Evolutionary conservation across 2,888 invertebrate species (phyloP).

Genomic region (Nowickia ferox): DNA sequence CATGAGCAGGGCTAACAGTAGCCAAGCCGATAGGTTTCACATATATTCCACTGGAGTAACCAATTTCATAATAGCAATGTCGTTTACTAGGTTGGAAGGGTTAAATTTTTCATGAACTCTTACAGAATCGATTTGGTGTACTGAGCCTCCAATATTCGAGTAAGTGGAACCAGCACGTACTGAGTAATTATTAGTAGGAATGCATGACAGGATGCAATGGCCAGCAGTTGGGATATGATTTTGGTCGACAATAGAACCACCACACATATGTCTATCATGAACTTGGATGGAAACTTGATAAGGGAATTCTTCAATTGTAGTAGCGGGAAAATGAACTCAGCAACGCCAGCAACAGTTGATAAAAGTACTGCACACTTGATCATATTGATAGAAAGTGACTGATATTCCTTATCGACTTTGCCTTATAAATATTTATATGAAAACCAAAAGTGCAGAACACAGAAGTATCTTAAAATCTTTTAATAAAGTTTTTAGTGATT

Average conservation of each 20-base stretch:
- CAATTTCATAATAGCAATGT: slow-evolving; percentile 85
- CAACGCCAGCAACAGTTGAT: slow-evolving; percentile 46
- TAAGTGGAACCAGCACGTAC: slow-evolving; percentile 85
- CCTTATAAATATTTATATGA: too few relatives aligned
- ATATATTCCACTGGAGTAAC: slow-evolving; percentile 81
- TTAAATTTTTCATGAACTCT: slow-evolving; percentile 81
- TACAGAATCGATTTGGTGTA: slow-evolving; percentile 70
- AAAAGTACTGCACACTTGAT: too few relatives aligned
- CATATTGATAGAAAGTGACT: too few relatives aligned
- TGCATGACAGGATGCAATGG: slow-evolving; percentile 83
- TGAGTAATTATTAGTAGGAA: slow-evolving; percentile 64
- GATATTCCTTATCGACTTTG: too few relatives aligned
- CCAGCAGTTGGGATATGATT: slow-evolving; percentile 85
- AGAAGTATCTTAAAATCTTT: too few relatives aligned
- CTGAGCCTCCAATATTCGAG: slow-evolving; percentile 77
- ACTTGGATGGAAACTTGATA: too few relatives aligned
- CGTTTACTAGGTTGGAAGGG: slow-evolving; percentile 83
- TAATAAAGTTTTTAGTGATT: too few relatives aligned
- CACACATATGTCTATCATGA: too few relatives aligned
- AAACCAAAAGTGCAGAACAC: too few relatives aligned
- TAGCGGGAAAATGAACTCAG: slow-evolving; percentile 60
- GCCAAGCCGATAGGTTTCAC: slow-evolving; percentile 82
- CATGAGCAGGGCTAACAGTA: slow-evolving; percentile 66
- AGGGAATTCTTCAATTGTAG: too few relatives aligned
- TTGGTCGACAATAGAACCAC: slow-evolving; percentile 69